Conservation (phyloP, 2,888 invertebrate species). For the Hyalella azteca region DNA sequence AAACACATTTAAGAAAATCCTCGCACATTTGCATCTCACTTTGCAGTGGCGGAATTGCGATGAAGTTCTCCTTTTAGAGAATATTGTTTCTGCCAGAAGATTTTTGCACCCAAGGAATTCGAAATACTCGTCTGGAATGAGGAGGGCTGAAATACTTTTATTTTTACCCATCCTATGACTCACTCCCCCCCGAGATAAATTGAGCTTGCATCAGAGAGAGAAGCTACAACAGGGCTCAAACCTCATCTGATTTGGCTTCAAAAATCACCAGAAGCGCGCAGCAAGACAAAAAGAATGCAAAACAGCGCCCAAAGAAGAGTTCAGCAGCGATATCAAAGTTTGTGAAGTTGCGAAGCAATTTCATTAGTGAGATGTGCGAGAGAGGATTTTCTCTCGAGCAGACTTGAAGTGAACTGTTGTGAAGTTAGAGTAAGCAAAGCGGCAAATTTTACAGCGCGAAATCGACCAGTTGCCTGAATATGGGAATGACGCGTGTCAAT, state of each 20-base stretch:
- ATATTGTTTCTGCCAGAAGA: background rate
- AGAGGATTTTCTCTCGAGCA: conserved; percentile 7
- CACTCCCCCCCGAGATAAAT: background rate
- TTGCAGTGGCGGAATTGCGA: background rate
- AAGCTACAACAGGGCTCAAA: background rate
- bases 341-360: conserved; percentile 22
- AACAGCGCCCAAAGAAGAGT: conserved; percentile 12
- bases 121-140: background rate
- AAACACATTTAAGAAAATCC: too few species aligned
- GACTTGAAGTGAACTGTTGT: background rate
- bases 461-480: too few species aligned
- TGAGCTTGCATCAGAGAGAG: background rate
- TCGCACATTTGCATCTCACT: background rate
- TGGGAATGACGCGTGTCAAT: too few species aligned
- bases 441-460: background rate
- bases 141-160: background rate
- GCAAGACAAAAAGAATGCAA: background rate
- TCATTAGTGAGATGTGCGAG: conserved; percentile 32
- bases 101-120: background rate
- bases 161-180: background rate
- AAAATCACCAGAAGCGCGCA: background rate
- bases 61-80: background rate
- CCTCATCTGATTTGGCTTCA: background rate
- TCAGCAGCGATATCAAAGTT: conserved; percentile 6
- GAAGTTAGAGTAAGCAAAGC: conserved; percentile 4